These are phyloP conservation scores for Tyto alba DNA, from an alignment of 2,113 vertebrate genomes.

Conservation along the genomic window DNA sequence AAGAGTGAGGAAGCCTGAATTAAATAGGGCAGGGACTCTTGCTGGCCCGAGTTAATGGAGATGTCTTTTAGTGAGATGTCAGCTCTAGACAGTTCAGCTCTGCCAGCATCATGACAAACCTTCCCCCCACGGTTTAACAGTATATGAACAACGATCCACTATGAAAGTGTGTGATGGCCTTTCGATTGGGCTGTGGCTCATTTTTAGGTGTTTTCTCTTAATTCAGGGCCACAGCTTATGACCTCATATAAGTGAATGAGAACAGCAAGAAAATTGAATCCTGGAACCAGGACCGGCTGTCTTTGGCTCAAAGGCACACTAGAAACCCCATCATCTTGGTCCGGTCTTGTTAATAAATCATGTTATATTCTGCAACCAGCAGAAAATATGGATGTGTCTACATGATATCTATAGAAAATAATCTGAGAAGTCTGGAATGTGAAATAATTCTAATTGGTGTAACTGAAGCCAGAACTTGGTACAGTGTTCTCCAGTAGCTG, in stretches of 20 bases:
- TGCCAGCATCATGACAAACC: not conserved
- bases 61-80: constrained; percentile 54
- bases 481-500: not conserved
- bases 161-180: not conserved
- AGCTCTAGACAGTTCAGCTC: constrained; percentile 31
- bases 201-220: not conserved
- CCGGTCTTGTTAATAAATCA: not conserved
- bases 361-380: not conserved
- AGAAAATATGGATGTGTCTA: not conserved
- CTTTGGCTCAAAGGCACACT: not conserved
- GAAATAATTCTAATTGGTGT: not conserved
- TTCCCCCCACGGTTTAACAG: not conserved
- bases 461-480: not conserved
- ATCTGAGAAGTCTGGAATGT: not conserved
- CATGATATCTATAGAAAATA: not conserved
- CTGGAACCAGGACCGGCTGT: not conserved
- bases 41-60: constrained; percentile 38
- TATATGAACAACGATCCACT: not conserved
- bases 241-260: not conserved
- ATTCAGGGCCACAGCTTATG: not conserved
- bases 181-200: not conserved
- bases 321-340: not conserved
- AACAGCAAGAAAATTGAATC: not conserved
- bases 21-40: constrained; percentile 55
- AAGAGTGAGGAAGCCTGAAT: constrained; percentile 49